Evolutionary conservation across 2,113 vertebrate genomes (phyloP), one percentile per base, ranked within the genome.

Genomic region (Tretioscincus oriximinensis): DNA sequence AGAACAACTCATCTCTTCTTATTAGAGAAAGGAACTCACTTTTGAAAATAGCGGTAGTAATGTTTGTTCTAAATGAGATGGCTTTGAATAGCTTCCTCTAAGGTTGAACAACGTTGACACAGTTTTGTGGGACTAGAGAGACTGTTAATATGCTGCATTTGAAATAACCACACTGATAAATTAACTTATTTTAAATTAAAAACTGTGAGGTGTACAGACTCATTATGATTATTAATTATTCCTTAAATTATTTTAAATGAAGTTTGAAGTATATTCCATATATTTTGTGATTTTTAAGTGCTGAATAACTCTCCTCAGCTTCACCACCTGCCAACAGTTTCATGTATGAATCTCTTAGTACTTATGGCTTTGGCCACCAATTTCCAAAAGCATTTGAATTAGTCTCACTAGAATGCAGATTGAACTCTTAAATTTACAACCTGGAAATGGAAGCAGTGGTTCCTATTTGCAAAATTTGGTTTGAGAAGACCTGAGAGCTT

Each of bases 181-280:
- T 64, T 78, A 88, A 80, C 64, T 64, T 83, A 49, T 28, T 84
- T 92, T 88, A 87, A 81, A 80, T 87, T n/a, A 67, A 89, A 88
- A 76, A 75, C 14, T 71, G 83, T 58, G 71, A 81, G 84, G 47
- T 72, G 51, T 60, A 71, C 20, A 71, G 31, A 82, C 18, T 81
- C 85, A 35, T 84, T 81, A 22, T 66, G 86, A 81, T 85, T 88
- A 86, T 63, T 81, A 14, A 85, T 22, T 69, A 76, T 86, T 84
- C 84, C 81, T 73, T 83, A 70, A 83, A 65, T 80, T 82, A 7
- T 22, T 75, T 1, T 64, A 18, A n/a, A 61, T 84, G 63, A 41
- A 41, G n/a, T 41, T 41, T 45, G 63, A 86, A 84, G 80, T 7
- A 41, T 58, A 83, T 87, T 85, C 28, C 28, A 22, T 22, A 14